Evolutionary conservation across 1,140 invertebrate species (phyloP), one percentile per base, ranked within the genome.

Genomic region (Dendrolimus punctatus): DNA sequence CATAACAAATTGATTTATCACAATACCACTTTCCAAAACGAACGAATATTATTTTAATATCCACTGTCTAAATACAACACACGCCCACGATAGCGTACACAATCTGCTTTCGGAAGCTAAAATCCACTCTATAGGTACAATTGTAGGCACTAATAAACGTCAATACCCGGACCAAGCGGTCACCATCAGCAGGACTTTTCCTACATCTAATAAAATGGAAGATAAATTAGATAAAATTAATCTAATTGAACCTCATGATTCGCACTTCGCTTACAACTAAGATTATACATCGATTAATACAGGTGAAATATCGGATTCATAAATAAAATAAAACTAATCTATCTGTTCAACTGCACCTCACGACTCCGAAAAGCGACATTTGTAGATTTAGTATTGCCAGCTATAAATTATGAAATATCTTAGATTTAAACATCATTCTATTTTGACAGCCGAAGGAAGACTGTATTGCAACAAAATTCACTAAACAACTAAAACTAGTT

Each of bases 81-180:
- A 78, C 77, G 65, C 73, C 69, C 71, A 70, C 64, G 66, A 60
- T 53, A 68, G 56, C 57, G 64, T 62, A 72, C 64, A 82, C 71
- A 73, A 75, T 76, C 73, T 75, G 69, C 65, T 77, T 68, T 76
- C 60, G 56, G 62, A 69, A 76, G 63, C 65, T 66, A 68, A 66
- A 68, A 68, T 68, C 67, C 63, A 62, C 56, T 60, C 51, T 56
- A 69, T 60, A 62, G 63, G 68, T 60, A 66, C 62, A 57, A 60
- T 23, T 23, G 23, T 23, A 23, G 23, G 23, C 23, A 23, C 23
- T 23, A 73, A 44, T 66, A 64, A 78, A 78, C 71, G 75, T 80
- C 77, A 80, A 80, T 80, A 70, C 76, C 71, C 64, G 65, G 70
- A 58, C 61, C 57, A 76, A 69, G 59, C 58, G 59, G 55, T 65